Percentiles rank a stretch among this genome's conserved stretches.
These are phyloP conservation scores for Eledona agricola DNA, from an alignment of 2,888 invertebrate genomes.

Conservation along the genomic window DNA sequence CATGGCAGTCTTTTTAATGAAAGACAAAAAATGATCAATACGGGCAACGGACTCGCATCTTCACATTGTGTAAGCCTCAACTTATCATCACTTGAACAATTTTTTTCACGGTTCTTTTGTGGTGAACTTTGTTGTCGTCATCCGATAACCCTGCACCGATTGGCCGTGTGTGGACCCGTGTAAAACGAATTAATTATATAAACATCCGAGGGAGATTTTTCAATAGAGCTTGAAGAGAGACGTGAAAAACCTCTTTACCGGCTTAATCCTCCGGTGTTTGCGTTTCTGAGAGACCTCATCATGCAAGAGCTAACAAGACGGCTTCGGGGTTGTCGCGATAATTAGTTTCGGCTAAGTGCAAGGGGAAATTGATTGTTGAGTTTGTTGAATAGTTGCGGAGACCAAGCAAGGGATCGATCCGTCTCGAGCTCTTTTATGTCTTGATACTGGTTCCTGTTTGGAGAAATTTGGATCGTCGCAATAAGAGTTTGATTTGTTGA, in stretches of 20 bases:
- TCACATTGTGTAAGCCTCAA: too few species aligned
- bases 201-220: too few species aligned
- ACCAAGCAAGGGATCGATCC: conserved; percentile 8
- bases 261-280: conserved; percentile 19
- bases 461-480: too few species aligned
- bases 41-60: background rate
- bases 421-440: conserved; percentile 7
- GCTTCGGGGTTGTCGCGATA: conserved; percentile 16
- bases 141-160: too few species aligned
- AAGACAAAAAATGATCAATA: background rate
- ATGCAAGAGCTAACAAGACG: conserved; percentile 22
- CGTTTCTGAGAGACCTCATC: conserved; percentile 20
- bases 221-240: too few species aligned
- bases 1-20: conserved; percentile 5
- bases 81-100: too few species aligned
- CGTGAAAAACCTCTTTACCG: conserved; percentile 11
- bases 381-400: conserved; percentile 17
- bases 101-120: too few species aligned
- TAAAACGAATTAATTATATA: too few species aligned
- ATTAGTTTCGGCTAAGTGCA: conserved; percentile 12
- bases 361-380: conserved; percentile 17
- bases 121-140: too few species aligned
- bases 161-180: too few species aligned
- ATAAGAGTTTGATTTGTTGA: too few species aligned
- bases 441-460: too few species aligned